phyloP scores from a whole-genome alignment of 2,888 invertebrate species.

The Parelbella ahira region DNA sequence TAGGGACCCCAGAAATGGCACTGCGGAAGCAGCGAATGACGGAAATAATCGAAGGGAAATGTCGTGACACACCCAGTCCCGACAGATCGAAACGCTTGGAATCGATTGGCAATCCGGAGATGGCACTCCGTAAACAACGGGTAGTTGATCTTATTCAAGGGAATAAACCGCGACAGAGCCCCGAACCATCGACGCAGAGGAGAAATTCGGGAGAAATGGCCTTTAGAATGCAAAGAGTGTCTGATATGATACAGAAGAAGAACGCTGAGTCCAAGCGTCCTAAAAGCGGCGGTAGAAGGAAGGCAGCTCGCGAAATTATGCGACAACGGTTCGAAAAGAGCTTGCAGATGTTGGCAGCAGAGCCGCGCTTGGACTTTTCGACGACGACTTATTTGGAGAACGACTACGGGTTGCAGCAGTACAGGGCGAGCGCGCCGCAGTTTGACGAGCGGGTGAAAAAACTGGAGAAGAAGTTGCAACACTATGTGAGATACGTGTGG shows the following conservation, averaged over 20 bases:
- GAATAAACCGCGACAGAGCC: constrained; percentile 36
- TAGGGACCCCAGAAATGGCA: constrained; percentile 51
- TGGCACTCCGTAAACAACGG: constrained; percentile 55
- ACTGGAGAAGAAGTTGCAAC: constrained; percentile 79
- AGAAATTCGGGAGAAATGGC: constrained; percentile 62
- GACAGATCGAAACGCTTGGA: constrained; percentile 48
- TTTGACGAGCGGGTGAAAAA: constrained; percentile 92
- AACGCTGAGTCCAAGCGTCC: constrained; percentile 66
- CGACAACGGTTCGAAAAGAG: constrained; percentile 92
- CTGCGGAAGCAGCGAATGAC: constrained; percentile 57
- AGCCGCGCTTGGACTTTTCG: constrained; percentile 81
- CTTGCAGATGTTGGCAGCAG: constrained; percentile 90
- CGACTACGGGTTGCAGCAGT: constrained; percentile 89
- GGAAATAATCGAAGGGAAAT: constrained; percentile 61
- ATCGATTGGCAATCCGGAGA: constrained; percentile 53
- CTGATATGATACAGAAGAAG: constrained; percentile 87
- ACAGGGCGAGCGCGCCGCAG: constrained; percentile 90
- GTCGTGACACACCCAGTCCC: constrained; percentile 49
- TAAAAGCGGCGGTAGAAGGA: constrained; percentile 49
- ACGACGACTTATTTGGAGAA: constrained; percentile 87
- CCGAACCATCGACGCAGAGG: constrained; percentile 36
- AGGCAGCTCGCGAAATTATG: constrained; percentile 81
- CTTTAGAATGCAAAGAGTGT: constrained; percentile 86
- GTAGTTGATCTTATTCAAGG: constrained; percentile 59
- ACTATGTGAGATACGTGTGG: constrained; percentile 64